These are phyloP conservation scores for Bubo blakistoni DNA, from an alignment of 2,113 vertebrate species.

Conservation along the genomic window DNA sequence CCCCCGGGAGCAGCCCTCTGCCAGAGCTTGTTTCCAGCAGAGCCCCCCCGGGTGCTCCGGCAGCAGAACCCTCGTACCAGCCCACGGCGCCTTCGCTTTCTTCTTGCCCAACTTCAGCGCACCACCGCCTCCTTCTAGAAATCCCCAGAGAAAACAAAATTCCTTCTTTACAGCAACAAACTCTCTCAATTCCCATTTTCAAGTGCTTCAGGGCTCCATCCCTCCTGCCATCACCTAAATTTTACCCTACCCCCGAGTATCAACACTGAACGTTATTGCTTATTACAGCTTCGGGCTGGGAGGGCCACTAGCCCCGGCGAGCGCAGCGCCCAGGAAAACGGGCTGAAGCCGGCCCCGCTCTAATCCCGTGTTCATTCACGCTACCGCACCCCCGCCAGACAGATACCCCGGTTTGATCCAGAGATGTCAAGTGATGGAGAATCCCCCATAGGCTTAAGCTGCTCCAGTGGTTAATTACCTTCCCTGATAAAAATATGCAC, in stretches of 20 bases:
- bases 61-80: background rate
- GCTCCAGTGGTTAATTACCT: conserved; percentile 31
- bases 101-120: accelerated
- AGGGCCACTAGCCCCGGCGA: background rate
- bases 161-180: background rate
- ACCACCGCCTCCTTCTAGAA: background rate
- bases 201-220: background rate
- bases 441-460: background rate
- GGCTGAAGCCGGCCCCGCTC: accelerated
- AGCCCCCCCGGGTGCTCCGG: background rate
- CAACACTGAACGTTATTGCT: background rate
- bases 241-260: background rate
- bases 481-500: background rate
- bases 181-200: background rate
- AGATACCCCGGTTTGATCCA: background rate
- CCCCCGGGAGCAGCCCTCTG: background rate
- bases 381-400: background rate
- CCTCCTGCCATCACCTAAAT: background rate
- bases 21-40: background rate
- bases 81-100: accelerated
- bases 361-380: background rate
- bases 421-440: background rate
- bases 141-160: background rate
- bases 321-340: accelerated
- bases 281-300: background rate